Evolutionary conservation across 2,888 invertebrate genomes (phyloP).

Genomic region (Chesias legatella): DNA sequence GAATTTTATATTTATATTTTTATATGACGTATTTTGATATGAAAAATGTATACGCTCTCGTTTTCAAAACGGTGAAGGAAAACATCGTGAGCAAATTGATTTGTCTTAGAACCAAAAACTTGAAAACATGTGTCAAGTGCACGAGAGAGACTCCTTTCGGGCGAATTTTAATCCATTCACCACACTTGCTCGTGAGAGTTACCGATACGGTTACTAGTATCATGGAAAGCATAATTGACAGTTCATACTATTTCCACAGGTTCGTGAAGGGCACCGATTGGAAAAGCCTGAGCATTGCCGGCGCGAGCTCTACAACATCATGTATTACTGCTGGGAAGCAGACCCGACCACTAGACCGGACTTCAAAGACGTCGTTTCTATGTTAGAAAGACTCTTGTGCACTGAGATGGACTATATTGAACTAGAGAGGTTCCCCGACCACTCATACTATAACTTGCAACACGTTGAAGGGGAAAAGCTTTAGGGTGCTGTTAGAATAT

Average conservation of each 20-base stretch:
- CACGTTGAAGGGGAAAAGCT: constrained; percentile 91
- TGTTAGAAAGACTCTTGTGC: constrained; percentile 90
- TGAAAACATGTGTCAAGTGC: no score
- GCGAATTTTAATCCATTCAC: no score
- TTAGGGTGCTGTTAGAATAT: constrained; percentile 27
- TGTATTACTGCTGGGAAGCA: constrained; percentile 97
- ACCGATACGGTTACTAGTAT: no score
- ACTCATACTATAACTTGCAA: constrained; percentile 93
- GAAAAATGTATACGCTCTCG: no score
- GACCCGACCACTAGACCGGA: constrained; percentile 90
- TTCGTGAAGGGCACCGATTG: constrained; percentile 92
- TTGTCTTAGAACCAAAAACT: no score
- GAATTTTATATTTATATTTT: no score
- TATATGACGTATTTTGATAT: no score
- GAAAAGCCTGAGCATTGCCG: constrained; percentile 97
- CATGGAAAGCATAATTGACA: no score
- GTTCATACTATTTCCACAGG: constrained; percentile 67
- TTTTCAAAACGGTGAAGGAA: no score
- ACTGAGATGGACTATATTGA: constrained; percentile 97
- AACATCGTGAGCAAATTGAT: no score
- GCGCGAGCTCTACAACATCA: constrained; percentile 94
- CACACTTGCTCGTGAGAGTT: no score
- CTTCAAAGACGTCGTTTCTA: constrained; percentile 89
- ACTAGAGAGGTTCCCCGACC: constrained; percentile 94
- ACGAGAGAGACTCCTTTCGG: no score